phyloP scores from a whole-genome alignment of 1,140 invertebrate genomes.

The Ceratina calcarata region DNA sequence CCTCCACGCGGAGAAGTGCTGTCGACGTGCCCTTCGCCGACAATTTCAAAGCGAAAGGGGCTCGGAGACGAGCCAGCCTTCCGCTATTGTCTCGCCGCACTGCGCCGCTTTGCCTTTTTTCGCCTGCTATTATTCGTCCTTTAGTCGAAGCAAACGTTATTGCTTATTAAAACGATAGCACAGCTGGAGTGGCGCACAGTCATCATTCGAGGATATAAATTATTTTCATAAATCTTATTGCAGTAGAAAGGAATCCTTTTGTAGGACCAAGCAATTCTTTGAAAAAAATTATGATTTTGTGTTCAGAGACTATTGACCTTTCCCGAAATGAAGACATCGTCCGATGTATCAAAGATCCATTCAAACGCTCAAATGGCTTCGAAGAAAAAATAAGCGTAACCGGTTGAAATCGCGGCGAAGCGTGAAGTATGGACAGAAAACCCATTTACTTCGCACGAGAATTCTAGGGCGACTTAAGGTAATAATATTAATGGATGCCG shows the following conservation, averaged over 20 bases:
- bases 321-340: too few species aligned
- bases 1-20: constrained; percentile 47
- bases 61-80: constrained; percentile 43
- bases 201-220: too few species aligned
- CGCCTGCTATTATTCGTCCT: constrained; percentile 44
- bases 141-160: constrained; percentile 42
- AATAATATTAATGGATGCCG: constrained; percentile 61
- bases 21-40: constrained; percentile 46
- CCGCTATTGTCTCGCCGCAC: constrained; percentile 49
- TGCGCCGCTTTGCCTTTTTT: constrained; percentile 14
- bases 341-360: too few species aligned
- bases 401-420: neutral
- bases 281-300: too few species aligned
- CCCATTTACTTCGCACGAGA: constrained; percentile 22
- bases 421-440: neutral
- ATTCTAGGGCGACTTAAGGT: constrained; percentile 51
- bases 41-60: constrained; percentile 58
- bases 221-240: too few species aligned
- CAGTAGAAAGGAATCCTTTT: too few species aligned
- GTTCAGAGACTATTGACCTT: too few species aligned
- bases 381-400: neutral
- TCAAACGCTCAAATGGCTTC: too few species aligned
- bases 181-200: neutral
- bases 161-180: constrained; percentile 57
- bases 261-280: too few species aligned